phyloP scores from a whole-genome alignment of 2,888 invertebrate genomes.

The Cotesia congregata region DNA sequence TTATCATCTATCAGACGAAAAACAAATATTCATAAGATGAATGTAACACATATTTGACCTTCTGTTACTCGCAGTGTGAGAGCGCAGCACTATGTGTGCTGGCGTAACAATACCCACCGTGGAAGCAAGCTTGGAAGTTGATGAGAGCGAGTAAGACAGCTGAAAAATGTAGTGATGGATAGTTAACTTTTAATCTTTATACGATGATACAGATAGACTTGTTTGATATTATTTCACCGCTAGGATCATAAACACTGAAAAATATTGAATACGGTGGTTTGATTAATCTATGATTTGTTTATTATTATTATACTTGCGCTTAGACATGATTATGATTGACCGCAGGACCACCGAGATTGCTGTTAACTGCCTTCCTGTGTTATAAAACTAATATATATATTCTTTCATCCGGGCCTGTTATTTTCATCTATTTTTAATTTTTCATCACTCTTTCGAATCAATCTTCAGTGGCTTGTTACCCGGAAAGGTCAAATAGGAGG shows the following conservation, averaged over 20 bases:
- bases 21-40: neutral
- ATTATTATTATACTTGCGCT: neutral
- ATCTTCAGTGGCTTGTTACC: conserved; percentile 20
- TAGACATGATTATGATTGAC: conserved; percentile 66
- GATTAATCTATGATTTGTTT: neutral
- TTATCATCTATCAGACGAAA: neutral
- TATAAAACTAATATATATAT: neutral
- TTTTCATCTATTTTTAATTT: neutral
- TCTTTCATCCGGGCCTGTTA: conserved; percentile 20
- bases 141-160: neutral
- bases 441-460: neutral
- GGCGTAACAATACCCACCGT: neutral
- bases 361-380: conserved; percentile 38
- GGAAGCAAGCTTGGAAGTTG: neutral
- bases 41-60: neutral
- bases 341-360: conserved; percentile 61
- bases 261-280: neutral
- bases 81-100: neutral
- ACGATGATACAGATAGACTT: neutral
- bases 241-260: neutral
- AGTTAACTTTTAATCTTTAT: neutral
- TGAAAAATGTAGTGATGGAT: neutral
- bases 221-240: neutral
- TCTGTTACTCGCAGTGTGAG: neutral
- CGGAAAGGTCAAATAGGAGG: conserved; percentile 6